Evolutionary conservation across 2,888 invertebrate species (phyloP).

Genomic region (Oithona nana): DNA sequence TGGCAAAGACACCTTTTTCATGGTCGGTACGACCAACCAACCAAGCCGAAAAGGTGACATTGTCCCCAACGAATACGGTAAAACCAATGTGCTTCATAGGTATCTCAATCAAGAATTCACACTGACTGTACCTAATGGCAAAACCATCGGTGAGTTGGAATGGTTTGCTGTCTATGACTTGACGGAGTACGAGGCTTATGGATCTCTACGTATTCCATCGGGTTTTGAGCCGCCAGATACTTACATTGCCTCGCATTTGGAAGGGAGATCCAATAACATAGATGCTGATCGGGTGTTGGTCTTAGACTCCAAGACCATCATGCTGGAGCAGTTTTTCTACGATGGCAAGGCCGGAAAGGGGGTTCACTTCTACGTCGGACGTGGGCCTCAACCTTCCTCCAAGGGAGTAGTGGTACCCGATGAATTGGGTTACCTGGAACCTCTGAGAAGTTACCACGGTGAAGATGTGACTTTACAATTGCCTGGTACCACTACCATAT

Average conservation of each 20-base stretch:
- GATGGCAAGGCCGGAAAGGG: conserved; percentile 45
- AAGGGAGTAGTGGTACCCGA: conserved; percentile 66
- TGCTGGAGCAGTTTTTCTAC: conserved; percentile 50
- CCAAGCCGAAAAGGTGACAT: conserved; percentile 81
- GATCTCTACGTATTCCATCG: conserved; percentile 71
- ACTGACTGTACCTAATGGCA: conserved; percentile 57
- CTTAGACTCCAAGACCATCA: conserved; percentile 56
- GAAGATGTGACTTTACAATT: conserved; percentile 52
- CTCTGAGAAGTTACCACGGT: conserved; percentile 47
- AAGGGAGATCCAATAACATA: not conserved
- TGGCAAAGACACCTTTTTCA: conserved; percentile 77
- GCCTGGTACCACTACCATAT: conserved; percentile 51
- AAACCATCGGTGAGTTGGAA: conserved; percentile 64
- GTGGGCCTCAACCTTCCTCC: conserved; percentile 64
- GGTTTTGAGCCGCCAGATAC: conserved; percentile 67
- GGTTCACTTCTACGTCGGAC: conserved; percentile 67
- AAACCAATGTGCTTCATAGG: conserved; percentile 61
- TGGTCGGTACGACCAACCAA: conserved; percentile 63
- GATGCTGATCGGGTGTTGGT: conserved; percentile 48
- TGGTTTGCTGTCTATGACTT: conserved; percentile 80
- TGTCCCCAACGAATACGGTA: conserved; percentile 67
- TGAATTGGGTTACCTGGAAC: conserved; percentile 72
- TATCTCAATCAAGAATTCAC: conserved; percentile 69
- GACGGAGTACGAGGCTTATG: conserved; percentile 58
- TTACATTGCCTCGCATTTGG: conserved; percentile 37